These are phyloP conservation scores for Polypterus bichir DNA, from an alignment of 2,113 vertebrate genomes.

Conservation along the genomic window DNA sequence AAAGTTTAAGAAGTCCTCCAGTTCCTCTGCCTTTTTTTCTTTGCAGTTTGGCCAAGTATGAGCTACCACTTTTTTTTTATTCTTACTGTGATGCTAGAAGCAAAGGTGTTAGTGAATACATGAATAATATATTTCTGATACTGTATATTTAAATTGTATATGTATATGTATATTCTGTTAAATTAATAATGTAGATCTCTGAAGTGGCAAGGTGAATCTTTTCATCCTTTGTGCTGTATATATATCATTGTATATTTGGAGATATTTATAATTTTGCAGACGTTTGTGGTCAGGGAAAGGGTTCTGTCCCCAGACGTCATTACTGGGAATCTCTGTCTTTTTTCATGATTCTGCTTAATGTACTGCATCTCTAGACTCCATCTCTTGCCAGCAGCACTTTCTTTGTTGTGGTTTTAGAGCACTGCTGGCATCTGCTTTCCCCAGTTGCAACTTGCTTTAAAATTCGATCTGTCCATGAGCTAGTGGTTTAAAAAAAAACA, in stretches of 20 bases:
- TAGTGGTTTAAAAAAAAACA: too few relatives aligned
- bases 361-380: too few relatives aligned
- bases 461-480: too few relatives aligned
- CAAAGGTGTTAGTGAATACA: slow-evolving; percentile 42
- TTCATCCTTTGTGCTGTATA: slow-evolving; percentile 66
- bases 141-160: slow-evolving; percentile 81
- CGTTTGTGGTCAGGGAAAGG: slow-evolving; percentile 31
- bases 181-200: slow-evolving; percentile 56
- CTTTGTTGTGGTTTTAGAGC: too few relatives aligned
- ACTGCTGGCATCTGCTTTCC: too few relatives aligned
- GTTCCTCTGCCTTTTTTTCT: slow-evolving; percentile 31
- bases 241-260: slow-evolving; percentile 60
- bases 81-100: slow-evolving; percentile 35
- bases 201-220: slow-evolving; percentile 63
- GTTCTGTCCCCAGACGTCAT: too few relatives aligned
- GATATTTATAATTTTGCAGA: slow-evolving; percentile 54
- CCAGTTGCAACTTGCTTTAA: too few relatives aligned
- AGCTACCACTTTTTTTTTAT: slow-evolving; percentile 27
- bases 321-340: too few relatives aligned
- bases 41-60: slow-evolving; percentile 20
- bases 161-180: slow-evolving; percentile 83
- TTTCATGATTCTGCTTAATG: too few relatives aligned
- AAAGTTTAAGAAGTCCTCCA: slow-evolving; percentile 19
- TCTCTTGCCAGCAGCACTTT: too few relatives aligned
- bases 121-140: slow-evolving; percentile 63